Evolutionary conservation across 2,113 vertebrate species (phyloP), one percentile per base, ranked within the genome.

Genomic region (Alces alces): DNA sequence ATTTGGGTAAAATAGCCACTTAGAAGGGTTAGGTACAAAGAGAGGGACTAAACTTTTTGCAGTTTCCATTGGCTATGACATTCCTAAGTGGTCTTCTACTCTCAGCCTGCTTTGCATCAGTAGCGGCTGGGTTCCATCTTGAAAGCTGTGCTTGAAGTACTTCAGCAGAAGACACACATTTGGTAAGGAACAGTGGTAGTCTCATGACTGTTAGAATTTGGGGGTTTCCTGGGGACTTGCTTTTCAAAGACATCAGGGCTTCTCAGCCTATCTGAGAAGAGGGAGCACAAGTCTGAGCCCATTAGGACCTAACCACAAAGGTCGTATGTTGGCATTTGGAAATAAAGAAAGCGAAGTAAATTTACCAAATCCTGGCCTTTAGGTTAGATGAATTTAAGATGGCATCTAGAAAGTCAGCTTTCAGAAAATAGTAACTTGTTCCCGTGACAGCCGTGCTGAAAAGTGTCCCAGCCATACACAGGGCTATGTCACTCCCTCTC

Each of bases 321-420:
- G 79, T 39, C 30, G 23, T 12, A 82, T 12, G 45, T 27, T 28
- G 23, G 55, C 45, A 47, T 83, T 78, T 43, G 45, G 57, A n/a
- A 93, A 88, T 43, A 82, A 87, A 95, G 36, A 89, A 82, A 93
- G 84, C 21, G 15, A 76, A 96, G 50, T 21, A 88, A 28, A 84
- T 58, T 54, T 94, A 70, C 83, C 66, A 80, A 83, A 16, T 82
- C 21, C 39, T 89, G 47, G 52, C 6, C 21, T 70, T 80, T 93
- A 73, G 64, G 16, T 92, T 58, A 84, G 85, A 87, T 16, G 85
- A 89, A 88, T 97, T 95, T 28, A 86, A 93, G 52, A n/a, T 45
- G 73, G 30, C 7, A 7, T 28, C 33, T 95, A 76, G 78, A 90
- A 93, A 96, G 94, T 66, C 85, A 85, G 54, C 39, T 45, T 47